phyloP scores from a whole-genome alignment of 2,113 vertebrate species.

The Erpornis zantholeuca region DNA sequence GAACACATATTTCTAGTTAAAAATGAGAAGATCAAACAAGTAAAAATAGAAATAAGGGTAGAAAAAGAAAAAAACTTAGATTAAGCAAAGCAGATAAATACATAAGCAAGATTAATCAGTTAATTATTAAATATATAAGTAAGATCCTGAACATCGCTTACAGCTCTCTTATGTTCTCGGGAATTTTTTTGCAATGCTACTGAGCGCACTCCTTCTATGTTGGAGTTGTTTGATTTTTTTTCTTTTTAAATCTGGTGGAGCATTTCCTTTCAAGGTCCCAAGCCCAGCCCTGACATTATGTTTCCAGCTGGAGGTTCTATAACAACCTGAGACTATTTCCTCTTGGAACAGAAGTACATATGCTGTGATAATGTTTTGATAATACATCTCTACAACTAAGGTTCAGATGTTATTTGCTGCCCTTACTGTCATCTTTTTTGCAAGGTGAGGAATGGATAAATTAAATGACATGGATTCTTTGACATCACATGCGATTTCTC shows the following conservation, averaged over 20 bases:
- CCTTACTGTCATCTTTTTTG: not conserved
- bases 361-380: slow-evolving; percentile 1
- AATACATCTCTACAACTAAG: not conserved
- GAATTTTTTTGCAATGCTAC: not conserved
- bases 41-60: slow-evolving; percentile 5
- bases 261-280: not conserved
- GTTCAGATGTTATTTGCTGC: not conserved
- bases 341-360: not conserved
- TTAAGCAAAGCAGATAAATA: slow-evolving; percentile 49
- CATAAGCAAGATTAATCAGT: not conserved
- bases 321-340: not conserved
- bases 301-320: not conserved
- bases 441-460: not conserved
- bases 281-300: not conserved
- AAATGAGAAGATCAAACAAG: slow-evolving; percentile 31
- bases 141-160: not conserved
- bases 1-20: not conserved
- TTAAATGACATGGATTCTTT: not conserved
- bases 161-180: slow-evolving; percentile 2
- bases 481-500: not conserved
- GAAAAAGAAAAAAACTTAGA: not conserved
- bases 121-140: too few species aligned
- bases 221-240: not conserved
- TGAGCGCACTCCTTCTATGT: not conserved
- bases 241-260: not conserved